Evolutionary conservation across 23 tunicate genomes (phyloP).

Genomic region (Trididemnum miniatum): DNA sequence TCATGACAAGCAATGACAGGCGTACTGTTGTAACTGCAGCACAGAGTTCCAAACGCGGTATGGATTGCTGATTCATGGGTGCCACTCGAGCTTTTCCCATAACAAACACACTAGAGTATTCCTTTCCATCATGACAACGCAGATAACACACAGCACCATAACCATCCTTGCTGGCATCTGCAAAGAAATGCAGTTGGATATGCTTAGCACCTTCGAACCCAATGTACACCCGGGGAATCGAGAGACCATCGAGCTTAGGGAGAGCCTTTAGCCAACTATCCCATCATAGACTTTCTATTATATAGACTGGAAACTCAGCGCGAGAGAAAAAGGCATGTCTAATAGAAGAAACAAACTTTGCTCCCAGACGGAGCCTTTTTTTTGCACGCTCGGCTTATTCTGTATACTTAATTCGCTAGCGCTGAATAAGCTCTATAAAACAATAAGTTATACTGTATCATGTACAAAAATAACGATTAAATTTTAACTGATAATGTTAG

Average conservation of each 20-base stretch:
- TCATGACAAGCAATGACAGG: not conserved
- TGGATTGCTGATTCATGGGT: constrained; percentile 9
- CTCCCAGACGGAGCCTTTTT: too few species aligned
- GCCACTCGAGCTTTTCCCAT: constrained; percentile 25
- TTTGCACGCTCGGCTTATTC: too few species aligned
- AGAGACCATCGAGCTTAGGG: not conserved
- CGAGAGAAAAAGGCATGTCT: too few species aligned
- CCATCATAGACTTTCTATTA: too few species aligned
- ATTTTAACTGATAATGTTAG: too few species aligned
- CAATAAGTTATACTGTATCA: too few species aligned
- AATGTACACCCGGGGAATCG: constrained; percentile 12
- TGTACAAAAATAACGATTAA: too few species aligned
- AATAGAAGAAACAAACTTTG: too few species aligned
- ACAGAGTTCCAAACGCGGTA: constrained; percentile 19
- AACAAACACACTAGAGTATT: not conserved
- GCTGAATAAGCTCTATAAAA: too few species aligned
- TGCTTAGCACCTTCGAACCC: not conserved
- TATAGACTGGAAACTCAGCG: too few species aligned
- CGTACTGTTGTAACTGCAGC: constrained; percentile 37
- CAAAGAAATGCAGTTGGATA: constrained; percentile 30
- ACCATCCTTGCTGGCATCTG: constrained; percentile 28
- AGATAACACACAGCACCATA: constrained; percentile 35
- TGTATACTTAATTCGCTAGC: too few species aligned
- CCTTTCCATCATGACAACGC: not conserved
- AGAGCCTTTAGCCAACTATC: constrained; percentile 1